Base-by-base conservation (phyloP, 2,797 vertebrate species). In the Lutjanus campechanus region DNA sequence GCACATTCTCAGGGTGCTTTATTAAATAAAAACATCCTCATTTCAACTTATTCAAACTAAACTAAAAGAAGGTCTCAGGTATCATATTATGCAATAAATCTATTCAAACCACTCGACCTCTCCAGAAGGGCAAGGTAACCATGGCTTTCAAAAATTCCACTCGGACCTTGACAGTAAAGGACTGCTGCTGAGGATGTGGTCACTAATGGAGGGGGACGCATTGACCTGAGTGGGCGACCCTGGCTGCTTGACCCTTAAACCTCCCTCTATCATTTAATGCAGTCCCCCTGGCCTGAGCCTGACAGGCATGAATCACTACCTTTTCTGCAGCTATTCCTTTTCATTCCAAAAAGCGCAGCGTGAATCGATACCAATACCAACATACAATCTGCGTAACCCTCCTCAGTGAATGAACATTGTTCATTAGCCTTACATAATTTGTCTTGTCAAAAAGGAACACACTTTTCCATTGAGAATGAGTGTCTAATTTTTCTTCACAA, bases 201-300 rank as follows among this genome's bases (percentile, higher is more conserved):
- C 68, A 22, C 81, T 91, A 89, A 91, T 91, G 84, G 84, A 86
- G 77, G 65, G 43, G 44, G 81, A 75, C 47, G 2, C 29, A 8
- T 17, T 61, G 77, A 88, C 76, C 85, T 51, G 22, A 84, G 54
- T 3, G 40, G 40, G 44, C 49, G 77, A 90, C 91, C 69, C 64
- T 1, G 25, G 43, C 80, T 65, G 68, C 77, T 88, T 88, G 86
- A 91, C 81, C 83, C 68, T 62, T 72, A 62, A 50, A 63, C 81
- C 74, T 72, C 59, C 43, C 72, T 72, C 77, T 44, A 86, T 85
- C 79, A 81, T 40, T 85, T 81, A 69, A 66, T 76, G 82, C 22
- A 20, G 59, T 17, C 53, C 81, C 61, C 69, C 25, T 47, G 50
- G 61, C 78, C 58, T 0, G 19, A 83, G 51, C 50, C 50, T 66